These are phyloP conservation scores for Axinella damicornis DNA, from an alignment of 37 sponge, comb jelly and placozoan species.

Conservation along the genomic window DNA sequence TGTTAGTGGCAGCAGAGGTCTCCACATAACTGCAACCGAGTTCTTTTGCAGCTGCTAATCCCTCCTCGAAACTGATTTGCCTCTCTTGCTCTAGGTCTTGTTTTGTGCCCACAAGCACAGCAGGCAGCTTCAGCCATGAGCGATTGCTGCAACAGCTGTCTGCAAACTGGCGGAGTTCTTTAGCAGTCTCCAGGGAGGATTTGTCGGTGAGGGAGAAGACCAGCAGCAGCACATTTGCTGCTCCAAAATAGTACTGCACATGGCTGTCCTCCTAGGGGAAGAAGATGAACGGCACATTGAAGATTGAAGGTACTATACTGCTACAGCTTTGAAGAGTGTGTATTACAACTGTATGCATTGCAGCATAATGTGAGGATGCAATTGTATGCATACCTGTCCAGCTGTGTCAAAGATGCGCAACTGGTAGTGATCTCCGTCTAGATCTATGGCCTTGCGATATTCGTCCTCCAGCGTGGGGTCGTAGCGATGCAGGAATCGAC, in stretches of 20 bases:
- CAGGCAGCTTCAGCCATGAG: neutral
- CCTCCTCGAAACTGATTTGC: slow-evolving; percentile 20
- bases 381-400: slow-evolving; percentile 36
- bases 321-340: neutral
- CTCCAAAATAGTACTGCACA: slow-evolving; percentile 10
- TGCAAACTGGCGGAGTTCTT: neutral
- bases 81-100: slow-evolving; percentile 30
- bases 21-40: slow-evolving; percentile 50
- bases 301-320: no score
- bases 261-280: slow-evolving; percentile 2
- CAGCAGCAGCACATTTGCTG: slow-evolving; percentile 41
- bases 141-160: neutral
- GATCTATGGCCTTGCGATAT: neutral
- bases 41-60: slow-evolving; percentile 1
- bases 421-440: slow-evolving; percentile 18
- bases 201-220: slow-evolving; percentile 41
- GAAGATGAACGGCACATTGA: no score
- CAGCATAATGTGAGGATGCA: neutral
- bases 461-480: slow-evolving; percentile 67
- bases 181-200: slow-evolving; percentile 13
- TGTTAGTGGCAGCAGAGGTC: slow-evolving; percentile 37
- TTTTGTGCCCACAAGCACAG: slow-evolving; percentile 58
- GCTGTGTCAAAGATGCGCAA: slow-evolving; percentile 62
- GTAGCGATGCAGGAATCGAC: slow-evolving; percentile 73
- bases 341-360: no score